A percentile compares a stretch with the other conserved stretches of the same genome.
Evolutionary conservation across 92 coral and sea anemone species (phyloP).

Genomic region (Heliopora coerulea): DNA sequence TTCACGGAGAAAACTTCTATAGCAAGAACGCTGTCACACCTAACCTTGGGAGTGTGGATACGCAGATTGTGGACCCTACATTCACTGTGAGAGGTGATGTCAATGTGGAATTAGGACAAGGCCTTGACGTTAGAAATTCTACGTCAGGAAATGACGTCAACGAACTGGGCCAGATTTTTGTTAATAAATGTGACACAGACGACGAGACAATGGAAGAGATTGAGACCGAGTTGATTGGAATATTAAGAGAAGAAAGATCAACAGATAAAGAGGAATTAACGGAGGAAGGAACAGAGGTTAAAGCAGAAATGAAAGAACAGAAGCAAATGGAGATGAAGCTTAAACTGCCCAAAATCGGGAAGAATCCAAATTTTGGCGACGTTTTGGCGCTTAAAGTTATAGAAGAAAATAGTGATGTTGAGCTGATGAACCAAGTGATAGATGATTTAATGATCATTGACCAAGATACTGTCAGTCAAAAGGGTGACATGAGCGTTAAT

Average conservation of each 20-base stretch:
- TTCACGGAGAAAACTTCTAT: too few species aligned
- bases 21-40: too few species aligned
- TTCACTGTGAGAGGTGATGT: neutral
- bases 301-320: neutral
- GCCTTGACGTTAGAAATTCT: neutral
- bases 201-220: conserved; percentile 13
- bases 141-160: neutral
- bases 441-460: conserved; percentile 36
- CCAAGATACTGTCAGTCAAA: neutral
- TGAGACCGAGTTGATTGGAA: conserved; percentile 15
- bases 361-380: too few species aligned
- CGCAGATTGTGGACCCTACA: neutral
- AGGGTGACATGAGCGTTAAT: neutral
- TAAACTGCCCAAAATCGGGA: neutral
- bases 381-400: too few species aligned
- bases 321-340: neutral
- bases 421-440: conserved; percentile 21
- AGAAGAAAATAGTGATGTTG: conserved; percentile 15
- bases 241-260: conserved; percentile 4
- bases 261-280: neutral
- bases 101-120: too few species aligned
- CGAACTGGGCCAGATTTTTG: conserved; percentile 4
- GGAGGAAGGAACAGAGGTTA: neutral
- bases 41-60: neutral
- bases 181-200: conserved; percentile 2